These are phyloP conservation scores for Notolepis coatsorum DNA, from an alignment of 2,797 vertebrate species.

Conservation along the genomic window DNA sequence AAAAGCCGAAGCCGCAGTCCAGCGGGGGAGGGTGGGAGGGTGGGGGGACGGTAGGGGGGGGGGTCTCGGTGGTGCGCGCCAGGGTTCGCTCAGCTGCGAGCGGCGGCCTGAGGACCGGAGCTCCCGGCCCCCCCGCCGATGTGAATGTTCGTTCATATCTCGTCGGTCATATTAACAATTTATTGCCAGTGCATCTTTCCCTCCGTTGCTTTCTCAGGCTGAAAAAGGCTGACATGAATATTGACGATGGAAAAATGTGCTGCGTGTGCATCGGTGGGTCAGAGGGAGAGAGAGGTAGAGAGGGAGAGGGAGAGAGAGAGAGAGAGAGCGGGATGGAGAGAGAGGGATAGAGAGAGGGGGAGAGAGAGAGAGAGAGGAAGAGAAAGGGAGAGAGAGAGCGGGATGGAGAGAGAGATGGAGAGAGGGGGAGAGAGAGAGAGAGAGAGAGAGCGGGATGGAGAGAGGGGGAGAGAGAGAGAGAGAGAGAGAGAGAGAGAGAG, in stretches of 20 bases:
- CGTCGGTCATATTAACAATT: slow-evolving; percentile 49
- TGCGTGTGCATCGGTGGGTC: background rate
- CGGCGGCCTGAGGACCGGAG: too few species aligned
- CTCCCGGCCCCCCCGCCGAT: slow-evolving; percentile 18
- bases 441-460: background rate
- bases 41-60: slow-evolving; percentile 6
- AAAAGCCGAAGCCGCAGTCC: too few species aligned
- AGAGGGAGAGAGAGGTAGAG: background rate
- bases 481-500: background rate
- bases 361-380: background rate
- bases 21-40: too few species aligned
- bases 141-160: slow-evolving; percentile 51
- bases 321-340: background rate
- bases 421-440: background rate
- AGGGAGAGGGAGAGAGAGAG: background rate
- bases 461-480: background rate
- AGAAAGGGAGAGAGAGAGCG: background rate
- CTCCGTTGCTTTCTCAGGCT: slow-evolving; percentile 31
- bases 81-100: slow-evolving; percentile 51
- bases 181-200: slow-evolving; percentile 31
- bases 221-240: slow-evolving; percentile 53
- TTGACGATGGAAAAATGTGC: slow-evolving; percentile 28
- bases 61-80: slow-evolving; percentile 15
- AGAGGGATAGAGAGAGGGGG: too few species aligned
- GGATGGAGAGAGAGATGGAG: background rate